These are phyloP conservation scores for Tragelaphus strepsiceros DNA, from an alignment of 2,113 vertebrate species.

Conservation along the genomic window DNA sequence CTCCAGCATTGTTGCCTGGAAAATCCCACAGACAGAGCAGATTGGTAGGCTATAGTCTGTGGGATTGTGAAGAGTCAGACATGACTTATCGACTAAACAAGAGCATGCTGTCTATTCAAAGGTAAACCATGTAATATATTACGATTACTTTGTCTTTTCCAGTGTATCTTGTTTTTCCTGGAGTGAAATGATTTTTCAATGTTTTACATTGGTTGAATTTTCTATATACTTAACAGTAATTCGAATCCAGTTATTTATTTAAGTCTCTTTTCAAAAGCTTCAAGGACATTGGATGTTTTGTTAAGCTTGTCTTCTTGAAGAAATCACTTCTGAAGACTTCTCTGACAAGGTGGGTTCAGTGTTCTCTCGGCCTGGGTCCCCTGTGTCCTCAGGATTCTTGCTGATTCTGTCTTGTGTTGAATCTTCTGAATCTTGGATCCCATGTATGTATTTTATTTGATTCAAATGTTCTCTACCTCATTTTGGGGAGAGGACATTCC, in stretches of 20 bases:
- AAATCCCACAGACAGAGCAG: not conserved
- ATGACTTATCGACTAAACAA: not conserved
- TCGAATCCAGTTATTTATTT: not conserved
- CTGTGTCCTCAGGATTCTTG: not conserved
- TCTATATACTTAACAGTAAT: not conserved
- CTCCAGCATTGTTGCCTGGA: not conserved
- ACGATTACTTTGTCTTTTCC: not conserved
- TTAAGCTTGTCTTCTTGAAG: not conserved
- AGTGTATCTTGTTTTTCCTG: not conserved
- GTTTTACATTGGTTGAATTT: not conserved
- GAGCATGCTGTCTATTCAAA: not conserved
- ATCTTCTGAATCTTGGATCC: not conserved
- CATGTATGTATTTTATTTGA: not conserved
- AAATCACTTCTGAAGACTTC: not conserved
- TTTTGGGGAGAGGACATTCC: not conserved
- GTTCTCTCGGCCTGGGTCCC: not conserved
- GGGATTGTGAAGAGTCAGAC: not conserved
- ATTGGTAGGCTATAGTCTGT: not conserved
- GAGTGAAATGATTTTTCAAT: not conserved
- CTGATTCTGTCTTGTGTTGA: not conserved
- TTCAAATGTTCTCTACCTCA: not conserved
- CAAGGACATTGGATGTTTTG: not conserved
- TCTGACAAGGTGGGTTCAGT: not conserved
- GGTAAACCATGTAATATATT: not conserved
- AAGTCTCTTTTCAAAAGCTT: not conserved